Evolutionary conservation across 2,113 vertebrate species (phyloP), one percentile per base, ranked within the genome.

Genomic region (Microtus pennsylvanicus): DNA sequence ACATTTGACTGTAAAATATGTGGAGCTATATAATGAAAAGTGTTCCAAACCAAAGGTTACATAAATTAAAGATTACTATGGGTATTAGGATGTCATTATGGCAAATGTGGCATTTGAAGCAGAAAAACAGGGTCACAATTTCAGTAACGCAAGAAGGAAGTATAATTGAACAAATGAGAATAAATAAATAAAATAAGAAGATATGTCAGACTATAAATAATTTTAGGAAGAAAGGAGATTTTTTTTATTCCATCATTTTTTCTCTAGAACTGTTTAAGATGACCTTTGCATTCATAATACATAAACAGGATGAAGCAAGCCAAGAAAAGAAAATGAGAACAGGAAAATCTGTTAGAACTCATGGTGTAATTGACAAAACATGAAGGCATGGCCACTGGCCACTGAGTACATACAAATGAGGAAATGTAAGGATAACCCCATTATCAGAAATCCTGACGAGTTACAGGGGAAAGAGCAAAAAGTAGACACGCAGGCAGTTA

Each of bases 341-440:
- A 78, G 65, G 28, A 85, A 45, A 17, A 19, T 4, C 14, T n/a
- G 28, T 30, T 30, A 47, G 61, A 33, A 94, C 63, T 94, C 89
- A 77, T 95, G 93, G 92, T 86, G 63, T 50, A 87, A 82, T 69
- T 82, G 72, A 90, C 33, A 87, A 93, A 96, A 90, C 22, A 90
- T 80, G 77, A 91, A 52, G n/a, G 28, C 85, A 88, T 90, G 30
- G 58, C 80, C 35, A 94, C 67, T 88, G 35, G 58, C 76, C 35
- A 94, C 61, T 88, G 55, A 89, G 9, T 80, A 89, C 38, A 58
- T 52, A 28, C 65, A 86, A 91, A 78, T 82, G 28, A 82, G 50
- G 35, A 89, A 95, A 95, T 30, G 19, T 88, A 81, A 97, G 67
- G 45, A 92, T 90, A 94, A 86, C 11, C 42, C 58, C 78, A 5